These are phyloP conservation scores for Leptatherina wallacei DNA, from an alignment of 2,797 vertebrate species.

Conservation along the genomic window DNA sequence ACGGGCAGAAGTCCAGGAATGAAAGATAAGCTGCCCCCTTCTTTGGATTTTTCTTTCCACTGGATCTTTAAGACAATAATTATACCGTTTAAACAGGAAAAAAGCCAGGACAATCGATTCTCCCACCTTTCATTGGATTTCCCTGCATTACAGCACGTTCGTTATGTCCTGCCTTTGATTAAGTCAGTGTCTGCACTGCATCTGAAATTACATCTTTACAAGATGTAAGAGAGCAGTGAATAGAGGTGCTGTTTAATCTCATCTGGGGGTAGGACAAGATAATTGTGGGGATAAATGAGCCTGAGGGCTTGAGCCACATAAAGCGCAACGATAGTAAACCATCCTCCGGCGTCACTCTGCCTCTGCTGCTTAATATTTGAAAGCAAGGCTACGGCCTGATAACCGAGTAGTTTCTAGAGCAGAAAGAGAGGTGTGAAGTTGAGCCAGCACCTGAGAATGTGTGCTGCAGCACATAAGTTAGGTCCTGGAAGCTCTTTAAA, in stretches of 20 bases:
- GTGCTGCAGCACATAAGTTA: constrained; percentile 13
- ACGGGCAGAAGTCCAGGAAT: constrained; percentile 59
- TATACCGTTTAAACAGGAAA: constrained; percentile 29
- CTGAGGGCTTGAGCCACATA: constrained; percentile 41
- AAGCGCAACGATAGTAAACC: constrained; percentile 62
- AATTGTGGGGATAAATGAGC: constrained; percentile 62
- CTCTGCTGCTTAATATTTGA: constrained; percentile 81
- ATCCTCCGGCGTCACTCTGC: constrained; percentile 66
- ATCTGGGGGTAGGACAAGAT: constrained; percentile 60
- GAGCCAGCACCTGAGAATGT: neutral
- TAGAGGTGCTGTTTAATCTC: constrained; percentile 63
- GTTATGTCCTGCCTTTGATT: constrained; percentile 58
- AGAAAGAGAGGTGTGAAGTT: constrained; percentile 54
- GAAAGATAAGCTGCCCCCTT: constrained; percentile 65
- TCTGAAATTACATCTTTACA: constrained; percentile 76
- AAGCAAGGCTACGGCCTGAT: constrained; percentile 67
- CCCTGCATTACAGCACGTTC: constrained; percentile 36
- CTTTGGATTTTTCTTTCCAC: constrained; percentile 50
- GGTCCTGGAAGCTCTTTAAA: neutral
- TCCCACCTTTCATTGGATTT: constrained; percentile 50
- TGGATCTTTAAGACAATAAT: constrained; percentile 53
- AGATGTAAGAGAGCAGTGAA: constrained; percentile 61
- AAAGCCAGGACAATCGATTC: constrained; percentile 43
- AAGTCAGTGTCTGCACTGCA: constrained; percentile 29
- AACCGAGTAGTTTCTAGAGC: constrained; percentile 62